These are phyloP conservation scores for Columba janthina DNA, from an alignment of 2,113 vertebrate species.

Conservation along the genomic window DNA sequence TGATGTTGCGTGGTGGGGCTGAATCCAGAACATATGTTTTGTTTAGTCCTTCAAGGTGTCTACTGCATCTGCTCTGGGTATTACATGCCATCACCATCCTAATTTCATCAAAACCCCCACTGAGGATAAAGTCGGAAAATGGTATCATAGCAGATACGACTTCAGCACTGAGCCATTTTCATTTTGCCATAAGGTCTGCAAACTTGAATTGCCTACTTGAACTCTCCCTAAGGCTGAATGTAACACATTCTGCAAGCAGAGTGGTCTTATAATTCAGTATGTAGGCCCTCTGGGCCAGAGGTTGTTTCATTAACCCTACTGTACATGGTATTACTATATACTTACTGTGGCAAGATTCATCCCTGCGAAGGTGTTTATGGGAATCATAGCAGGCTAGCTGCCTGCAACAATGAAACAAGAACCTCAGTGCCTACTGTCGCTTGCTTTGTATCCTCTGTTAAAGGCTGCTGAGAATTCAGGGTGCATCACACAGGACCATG, in stretches of 20 bases:
- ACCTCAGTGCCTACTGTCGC: fast-evolving
- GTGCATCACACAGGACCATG: not conserved
- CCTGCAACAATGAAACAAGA: not conserved
- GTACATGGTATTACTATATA: not conserved
- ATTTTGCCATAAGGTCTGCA: not conserved
- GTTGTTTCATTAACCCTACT: not conserved
- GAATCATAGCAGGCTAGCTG: not conserved
- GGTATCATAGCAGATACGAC: not conserved
- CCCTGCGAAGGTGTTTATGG: not conserved
- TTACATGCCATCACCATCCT: not conserved
- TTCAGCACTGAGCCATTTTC: not conserved
- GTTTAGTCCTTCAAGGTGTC: not conserved
- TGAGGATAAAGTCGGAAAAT: not conserved
- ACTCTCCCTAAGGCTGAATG: not conserved
- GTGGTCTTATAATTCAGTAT: not conserved
- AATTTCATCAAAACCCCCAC: not conserved
- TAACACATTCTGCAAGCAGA: fast-evolving
- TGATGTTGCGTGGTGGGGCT: fast-evolving
- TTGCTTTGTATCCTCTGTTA: not conserved
- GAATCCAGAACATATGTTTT: fast-evolving
- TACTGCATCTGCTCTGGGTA: not conserved
- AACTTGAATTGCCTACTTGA: not conserved
- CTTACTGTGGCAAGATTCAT: not conserved
- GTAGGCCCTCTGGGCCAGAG: not conserved
- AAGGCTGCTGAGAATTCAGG: not conserved